Conservation (phyloP, 2,113 vertebrate species). For the western clawed frog (Xenopus tropicalis) region UCB_Xtro_10.0 CM004444.2:47698501-47699000, state of each 20-base stretch:
- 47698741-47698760: too few relatives aligned
- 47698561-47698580: too few relatives aligned
- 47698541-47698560: not conserved
- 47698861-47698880: constrained; percentile 6
- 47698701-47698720: constrained; percentile 28
- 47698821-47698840: too few relatives aligned
- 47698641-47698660: constrained; percentile 72
- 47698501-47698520: not conserved
- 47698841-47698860: too few relatives aligned
- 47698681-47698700: constrained; percentile 61
- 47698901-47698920: constrained; percentile 46
- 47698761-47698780: too few relatives aligned
- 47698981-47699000: too few relatives aligned
- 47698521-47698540: not conserved
- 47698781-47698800: too few relatives aligned
- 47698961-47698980: constrained; percentile 2
- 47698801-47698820: too few relatives aligned
- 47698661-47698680: constrained; percentile 58
- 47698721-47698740: too few relatives aligned
- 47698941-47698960: constrained; percentile 38
- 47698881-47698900: constrained; percentile 7
- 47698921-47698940: too few relatives aligned
- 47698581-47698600: not conserved
- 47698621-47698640: constrained; percentile 48
- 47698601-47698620: not conserved